These are phyloP conservation scores for Priocnemis perturbator DNA, from an alignment of 2,888 invertebrate species.

Conservation along the genomic window DNA sequence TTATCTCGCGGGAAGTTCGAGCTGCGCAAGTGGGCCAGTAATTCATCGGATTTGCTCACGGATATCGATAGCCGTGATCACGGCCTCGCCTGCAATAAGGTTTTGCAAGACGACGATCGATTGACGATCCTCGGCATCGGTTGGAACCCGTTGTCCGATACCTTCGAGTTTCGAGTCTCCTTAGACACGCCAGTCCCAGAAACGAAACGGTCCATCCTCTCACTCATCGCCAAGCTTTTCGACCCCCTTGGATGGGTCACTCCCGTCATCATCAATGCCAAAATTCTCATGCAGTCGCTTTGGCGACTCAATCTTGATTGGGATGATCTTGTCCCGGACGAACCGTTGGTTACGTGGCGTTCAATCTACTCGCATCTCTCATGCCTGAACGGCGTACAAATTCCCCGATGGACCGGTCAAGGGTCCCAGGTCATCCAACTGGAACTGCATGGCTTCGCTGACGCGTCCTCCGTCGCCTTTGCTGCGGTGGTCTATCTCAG, in stretches of 20 bases:
- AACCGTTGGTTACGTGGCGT: background rate
- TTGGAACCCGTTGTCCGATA: constrained; percentile 4
- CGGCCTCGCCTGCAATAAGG: background rate
- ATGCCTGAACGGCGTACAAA: background rate
- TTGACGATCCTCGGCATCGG: constrained; percentile 15
- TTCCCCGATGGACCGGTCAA: constrained; percentile 24
- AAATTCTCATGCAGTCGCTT: too few relatives aligned
- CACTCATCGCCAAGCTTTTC: constrained; percentile 23
- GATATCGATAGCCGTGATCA: background rate
- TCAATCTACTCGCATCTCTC: background rate
- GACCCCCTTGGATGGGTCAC: too few relatives aligned
- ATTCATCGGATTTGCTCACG: background rate
- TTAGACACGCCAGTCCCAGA: background rate
- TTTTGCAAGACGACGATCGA: background rate
- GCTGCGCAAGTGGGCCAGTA: constrained; percentile 23
- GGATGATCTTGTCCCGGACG: constrained; percentile 16
- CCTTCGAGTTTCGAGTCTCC: background rate
- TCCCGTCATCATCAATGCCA: too few relatives aligned
- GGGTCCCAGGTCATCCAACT: background rate
- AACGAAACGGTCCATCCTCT: constrained; percentile 26
- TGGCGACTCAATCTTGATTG: constrained; percentile 14
- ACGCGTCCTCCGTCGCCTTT: constrained; percentile 32
- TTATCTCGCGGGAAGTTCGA: constrained; percentile 11
- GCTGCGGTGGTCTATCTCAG: constrained; percentile 28
- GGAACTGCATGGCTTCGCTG: constrained; percentile 37